These are phyloP conservation scores for Leguminivora glycinivorella DNA, from an alignment of 1,140 invertebrate genomes.

Conservation along the genomic window DNA sequence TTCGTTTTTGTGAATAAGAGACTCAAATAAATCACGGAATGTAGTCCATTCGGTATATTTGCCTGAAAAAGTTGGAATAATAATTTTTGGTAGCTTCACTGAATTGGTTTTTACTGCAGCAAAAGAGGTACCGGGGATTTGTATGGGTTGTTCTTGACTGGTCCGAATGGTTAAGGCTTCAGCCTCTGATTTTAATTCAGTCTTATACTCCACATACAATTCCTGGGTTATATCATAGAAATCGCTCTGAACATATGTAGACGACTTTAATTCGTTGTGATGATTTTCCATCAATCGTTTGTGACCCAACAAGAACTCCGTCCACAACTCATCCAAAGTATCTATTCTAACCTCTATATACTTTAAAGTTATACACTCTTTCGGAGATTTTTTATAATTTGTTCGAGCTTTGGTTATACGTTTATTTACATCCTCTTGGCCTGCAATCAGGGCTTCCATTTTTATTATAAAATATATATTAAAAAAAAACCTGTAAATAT, in stretches of 20 bases:
- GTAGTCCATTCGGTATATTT: conserved; percentile 30
- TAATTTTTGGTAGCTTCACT: conserved; percentile 23
- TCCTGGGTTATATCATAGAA: background rate
- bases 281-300: conserved; percentile 9
- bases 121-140: too few relatives aligned
- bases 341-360: conserved; percentile 6
- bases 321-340: conserved; percentile 12
- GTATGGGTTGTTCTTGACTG: background rate
- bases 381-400: conserved; percentile 23
- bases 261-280: background rate
- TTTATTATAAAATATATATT: too few relatives aligned
- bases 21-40: conserved; percentile 28
- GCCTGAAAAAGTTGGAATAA: conserved; percentile 27
- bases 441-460: background rate
- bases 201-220: background rate
- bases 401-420: background rate
- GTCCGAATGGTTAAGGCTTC: background rate
- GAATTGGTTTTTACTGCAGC: background rate
- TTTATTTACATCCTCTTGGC: background rate
- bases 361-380: conserved; percentile 1
- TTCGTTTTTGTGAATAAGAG: conserved; percentile 28
- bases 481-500: too few relatives aligned
- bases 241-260: background rate
- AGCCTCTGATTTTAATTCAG: background rate
- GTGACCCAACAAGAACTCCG: background rate